Base-by-base conservation (phyloP, 2,888 invertebrate species). In the Ypsolopha sequella region DNA sequence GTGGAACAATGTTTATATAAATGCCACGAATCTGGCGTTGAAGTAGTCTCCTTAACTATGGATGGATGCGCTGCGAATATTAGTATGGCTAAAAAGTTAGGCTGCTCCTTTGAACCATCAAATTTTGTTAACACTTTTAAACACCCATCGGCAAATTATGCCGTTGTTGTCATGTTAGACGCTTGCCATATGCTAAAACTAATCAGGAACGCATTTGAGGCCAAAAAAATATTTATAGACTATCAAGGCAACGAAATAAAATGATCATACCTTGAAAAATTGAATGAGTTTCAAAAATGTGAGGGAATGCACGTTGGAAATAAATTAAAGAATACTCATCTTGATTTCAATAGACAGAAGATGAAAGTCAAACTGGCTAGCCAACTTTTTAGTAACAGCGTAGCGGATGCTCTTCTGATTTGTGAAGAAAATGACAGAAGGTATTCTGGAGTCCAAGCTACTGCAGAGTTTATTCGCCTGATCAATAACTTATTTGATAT, bases 1-100 rank as follows among this genome's bases (percentile, higher is more conserved):
- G 13, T 52, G 33, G 34, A 48, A 47, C 45, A 41, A 51, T 50
- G 39, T 9, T 47, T 55, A 9, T 41, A 48, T 13, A 52, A 39
- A 48, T 50, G 41, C 39, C 24, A 51, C 11, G 53, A 53, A 41
- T 33, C 13, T 24, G 45, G 51, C 36, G 51, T 54, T n/a, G 52
- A 54, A 14, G 51, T 54, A 43, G 50, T 55, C 24, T 51, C 52
- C 7, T 38, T 54, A 8, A 54, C 54, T 6, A 35, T 52, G 46
- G 52, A 55, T 50, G 54, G 54, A 11, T 51, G 52, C 41, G 43
- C 55, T 24, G 51, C 55, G 43, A 55, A 55, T 36, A 49, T 55
- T 24, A 36, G 36, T n/a, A 54, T 54, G 52, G 7, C 43, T 34
- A 54, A 51, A 50, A 50, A 49, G 10, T 51, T 54, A 47, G 55